Conservation (phyloP, 2,113 vertebrate genomes). For the Murina feae region DNA sequence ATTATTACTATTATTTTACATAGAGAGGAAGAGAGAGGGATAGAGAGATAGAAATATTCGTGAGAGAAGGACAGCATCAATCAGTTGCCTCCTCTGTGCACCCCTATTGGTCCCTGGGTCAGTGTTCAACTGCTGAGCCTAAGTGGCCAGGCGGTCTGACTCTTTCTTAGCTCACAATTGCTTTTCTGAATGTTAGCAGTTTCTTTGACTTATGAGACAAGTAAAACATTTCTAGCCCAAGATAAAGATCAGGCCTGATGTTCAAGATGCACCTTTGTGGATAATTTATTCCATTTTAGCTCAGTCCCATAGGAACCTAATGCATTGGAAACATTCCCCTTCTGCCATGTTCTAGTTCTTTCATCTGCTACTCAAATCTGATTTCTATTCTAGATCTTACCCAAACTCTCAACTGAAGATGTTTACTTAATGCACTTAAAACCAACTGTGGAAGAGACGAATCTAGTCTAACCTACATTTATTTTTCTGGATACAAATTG, state of each 20-base stretch:
- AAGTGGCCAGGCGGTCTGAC: background rate
- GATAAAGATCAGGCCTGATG: background rate
- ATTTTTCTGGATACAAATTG: background rate
- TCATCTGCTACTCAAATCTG: background rate
- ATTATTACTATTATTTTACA: too few species aligned
- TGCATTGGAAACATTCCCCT: background rate
- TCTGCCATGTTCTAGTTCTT: background rate
- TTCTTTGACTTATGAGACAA: slow-evolving; percentile 41
- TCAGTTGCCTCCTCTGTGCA: too few species aligned
- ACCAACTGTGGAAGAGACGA: background rate
- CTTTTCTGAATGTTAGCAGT: slow-evolving; percentile 50
- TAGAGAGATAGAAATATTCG: too few species aligned
- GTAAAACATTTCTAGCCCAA: slow-evolving; percentile 13
- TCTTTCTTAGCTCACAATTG: background rate
- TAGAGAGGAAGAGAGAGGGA: too few species aligned
- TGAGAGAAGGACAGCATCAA: too few species aligned
- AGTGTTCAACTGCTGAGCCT: too few species aligned
- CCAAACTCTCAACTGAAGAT: background rate
- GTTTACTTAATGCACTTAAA: background rate
- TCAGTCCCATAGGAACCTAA: background rate
- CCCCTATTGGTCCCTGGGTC: too few species aligned
- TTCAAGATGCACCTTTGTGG: background rate
- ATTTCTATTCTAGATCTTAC: background rate
- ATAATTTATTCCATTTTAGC: background rate
- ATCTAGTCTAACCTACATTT: background rate